Conservation (phyloP, 2,797 vertebrate species). For the Pogoniulus pusillus region DNA sequence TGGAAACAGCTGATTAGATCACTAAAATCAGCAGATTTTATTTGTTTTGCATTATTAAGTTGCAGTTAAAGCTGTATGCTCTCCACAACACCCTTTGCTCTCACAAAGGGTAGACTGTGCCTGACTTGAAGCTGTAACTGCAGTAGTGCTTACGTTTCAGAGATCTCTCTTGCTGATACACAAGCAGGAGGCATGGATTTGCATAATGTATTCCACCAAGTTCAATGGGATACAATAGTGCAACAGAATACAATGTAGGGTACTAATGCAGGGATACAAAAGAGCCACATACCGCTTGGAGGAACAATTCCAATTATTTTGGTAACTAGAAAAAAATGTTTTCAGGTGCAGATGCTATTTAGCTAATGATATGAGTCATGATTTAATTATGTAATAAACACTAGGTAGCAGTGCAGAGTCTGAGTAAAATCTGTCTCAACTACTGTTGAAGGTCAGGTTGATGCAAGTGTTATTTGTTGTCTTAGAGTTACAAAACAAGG, state of each 20-base stretch:
- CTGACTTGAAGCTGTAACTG: not conserved
- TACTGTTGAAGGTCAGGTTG: not conserved
- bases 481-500: not conserved
- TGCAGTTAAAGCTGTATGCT: not conserved
- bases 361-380: not conserved
- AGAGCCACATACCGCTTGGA: not conserved
- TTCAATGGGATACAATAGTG: conserved; percentile 34
- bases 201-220: conserved; percentile 58
- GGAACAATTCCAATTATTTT: not conserved
- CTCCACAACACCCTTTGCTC: not conserved
- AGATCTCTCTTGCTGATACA: conserved; percentile 56
- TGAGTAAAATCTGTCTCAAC: not conserved
- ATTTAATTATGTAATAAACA: not conserved
- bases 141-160: not conserved
- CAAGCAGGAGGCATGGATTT: conserved; percentile 25
- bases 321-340: not conserved
- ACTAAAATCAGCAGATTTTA: not conserved
- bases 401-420: not conserved
- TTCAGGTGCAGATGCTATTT: not conserved
- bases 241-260: conserved; percentile 19
- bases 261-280: not conserved
- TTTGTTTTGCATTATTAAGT: not conserved
- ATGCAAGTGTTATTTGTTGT: not conserved
- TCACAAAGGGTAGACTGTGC: not conserved
- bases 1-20: not conserved